These are phyloP conservation scores for Luscinia luscinia DNA, from an alignment of 2,797 vertebrate species.

Conservation along the genomic window DNA sequence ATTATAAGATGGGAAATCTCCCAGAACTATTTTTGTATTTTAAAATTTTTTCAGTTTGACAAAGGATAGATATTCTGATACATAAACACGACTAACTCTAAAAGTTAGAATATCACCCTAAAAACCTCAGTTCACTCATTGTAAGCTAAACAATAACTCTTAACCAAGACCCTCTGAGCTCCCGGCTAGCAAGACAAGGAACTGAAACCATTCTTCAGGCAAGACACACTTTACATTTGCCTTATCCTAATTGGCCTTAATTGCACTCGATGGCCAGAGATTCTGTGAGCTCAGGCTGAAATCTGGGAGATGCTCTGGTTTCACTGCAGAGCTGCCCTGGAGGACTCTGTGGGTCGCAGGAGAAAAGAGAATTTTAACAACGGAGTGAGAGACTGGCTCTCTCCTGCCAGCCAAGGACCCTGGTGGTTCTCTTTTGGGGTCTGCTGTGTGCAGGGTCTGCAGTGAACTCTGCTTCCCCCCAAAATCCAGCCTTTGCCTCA, in stretches of 20 bases:
- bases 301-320: neutral
- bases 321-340: neutral
- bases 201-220: rapidly evolving
- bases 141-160: neutral
- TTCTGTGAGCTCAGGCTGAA: neutral
- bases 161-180: neutral
- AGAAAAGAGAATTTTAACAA: neutral
- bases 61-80: neutral
- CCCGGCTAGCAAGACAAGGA: neutral
- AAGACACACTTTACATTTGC: neutral
- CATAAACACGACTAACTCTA: neutral
- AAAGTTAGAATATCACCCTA: neutral
- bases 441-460: neutral
- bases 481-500: neutral
- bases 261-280: neutral
- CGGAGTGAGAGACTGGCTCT: neutral
- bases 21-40: neutral
- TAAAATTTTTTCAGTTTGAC: neutral
- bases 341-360: neutral
- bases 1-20: neutral
- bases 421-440: no score
- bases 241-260: neutral
- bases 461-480: neutral
- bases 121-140: neutral
- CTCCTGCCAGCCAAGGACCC: neutral